Percentiles rank a stretch among this genome's conserved stretches.
These are phyloP conservation scores for Protonemura montana DNA, from an alignment of 2,888 invertebrate species.

Conservation along the genomic window DNA sequence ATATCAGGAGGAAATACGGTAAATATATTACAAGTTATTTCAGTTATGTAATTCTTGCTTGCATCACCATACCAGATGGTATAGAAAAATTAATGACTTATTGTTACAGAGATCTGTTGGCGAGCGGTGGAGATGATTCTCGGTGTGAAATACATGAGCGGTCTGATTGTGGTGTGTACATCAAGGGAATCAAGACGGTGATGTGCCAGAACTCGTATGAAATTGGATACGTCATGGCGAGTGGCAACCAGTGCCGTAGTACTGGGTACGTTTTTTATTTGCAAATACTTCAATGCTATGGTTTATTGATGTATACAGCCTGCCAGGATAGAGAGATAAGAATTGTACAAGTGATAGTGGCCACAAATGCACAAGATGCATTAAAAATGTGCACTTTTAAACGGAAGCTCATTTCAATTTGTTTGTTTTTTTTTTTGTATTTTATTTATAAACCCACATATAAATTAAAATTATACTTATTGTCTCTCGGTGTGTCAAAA, in stretches of 20 bases:
- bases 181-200: slow-evolving; percentile 92
- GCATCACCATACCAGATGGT: not conserved
- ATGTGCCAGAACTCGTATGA: slow-evolving; percentile 94
- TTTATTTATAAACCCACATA: too few relatives aligned
- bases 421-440: too few relatives aligned
- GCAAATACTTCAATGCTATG: too few relatives aligned
- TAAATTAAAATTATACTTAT: too few relatives aligned
- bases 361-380: too few relatives aligned
- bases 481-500: too few relatives aligned
- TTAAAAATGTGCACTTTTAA: too few relatives aligned
- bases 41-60: not conserved
- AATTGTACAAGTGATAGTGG: too few relatives aligned
- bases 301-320: too few relatives aligned
- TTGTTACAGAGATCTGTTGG: slow-evolving; percentile 69
- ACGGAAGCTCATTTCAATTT: too few relatives aligned
- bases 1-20: slow-evolving; percentile 90
- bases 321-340: too few relatives aligned
- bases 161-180: slow-evolving; percentile 88
- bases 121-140: slow-evolving; percentile 69
- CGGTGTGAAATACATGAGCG: slow-evolving; percentile 77
- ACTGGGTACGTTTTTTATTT: slow-evolving; percentile 67
- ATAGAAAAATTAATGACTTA: not conserved
- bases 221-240: slow-evolving; percentile 91
- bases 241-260: slow-evolving; percentile 94
- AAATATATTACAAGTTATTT: slow-evolving; percentile 52